Conservation (phyloP, 2,888 invertebrate species). For the Hypselothyrea guttata region DNA sequence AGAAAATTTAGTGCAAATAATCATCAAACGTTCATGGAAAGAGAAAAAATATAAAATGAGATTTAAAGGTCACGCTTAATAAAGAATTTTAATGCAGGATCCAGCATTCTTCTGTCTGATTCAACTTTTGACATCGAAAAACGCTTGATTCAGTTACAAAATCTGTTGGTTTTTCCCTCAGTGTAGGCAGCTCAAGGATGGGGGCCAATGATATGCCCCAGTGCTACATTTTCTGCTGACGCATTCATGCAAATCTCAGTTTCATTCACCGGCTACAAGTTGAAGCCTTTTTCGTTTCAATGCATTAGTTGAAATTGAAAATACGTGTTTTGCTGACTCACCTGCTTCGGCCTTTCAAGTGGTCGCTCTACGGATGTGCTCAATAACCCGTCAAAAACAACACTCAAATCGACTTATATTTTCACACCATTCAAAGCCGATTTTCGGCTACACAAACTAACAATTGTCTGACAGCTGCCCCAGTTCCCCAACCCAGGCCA, state of each 20-base stretch:
- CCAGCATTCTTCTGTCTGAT: too few relatives aligned
- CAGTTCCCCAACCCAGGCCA: conserved; percentile 4
- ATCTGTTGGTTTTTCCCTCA: too few relatives aligned
- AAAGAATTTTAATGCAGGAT: too few relatives aligned
- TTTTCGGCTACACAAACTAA: conserved; percentile 30
- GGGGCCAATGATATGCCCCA: conserved; percentile 44
- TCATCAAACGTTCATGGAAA: too few relatives aligned
- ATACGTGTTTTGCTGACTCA: conserved; percentile 46
- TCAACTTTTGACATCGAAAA: too few relatives aligned
- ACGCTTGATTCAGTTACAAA: too few relatives aligned
- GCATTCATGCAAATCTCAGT: conserved; percentile 47
- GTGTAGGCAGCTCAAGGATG: conserved; percentile 10
- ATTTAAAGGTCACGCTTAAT: too few relatives aligned
- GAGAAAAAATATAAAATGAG: too few relatives aligned
- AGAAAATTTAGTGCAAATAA: too few relatives aligned
- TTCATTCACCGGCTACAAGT: conserved; percentile 4
- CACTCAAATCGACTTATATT: conserved; percentile 33
- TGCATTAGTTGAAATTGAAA: conserved; percentile 50
- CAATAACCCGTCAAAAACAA: conserved; percentile 38
- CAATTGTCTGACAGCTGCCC: conserved; percentile 25
- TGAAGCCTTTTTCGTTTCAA: conserved; percentile 17
- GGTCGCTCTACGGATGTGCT: conserved; percentile 14
- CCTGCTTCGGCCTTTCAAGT: conserved; percentile 27
- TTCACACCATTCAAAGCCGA: conserved; percentile 37
- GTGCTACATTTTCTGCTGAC: conserved; percentile 48